These are phyloP conservation scores for Oxyruncus cristatus DNA, from an alignment of 2,113 vertebrate species.

Conservation along the genomic window DNA sequence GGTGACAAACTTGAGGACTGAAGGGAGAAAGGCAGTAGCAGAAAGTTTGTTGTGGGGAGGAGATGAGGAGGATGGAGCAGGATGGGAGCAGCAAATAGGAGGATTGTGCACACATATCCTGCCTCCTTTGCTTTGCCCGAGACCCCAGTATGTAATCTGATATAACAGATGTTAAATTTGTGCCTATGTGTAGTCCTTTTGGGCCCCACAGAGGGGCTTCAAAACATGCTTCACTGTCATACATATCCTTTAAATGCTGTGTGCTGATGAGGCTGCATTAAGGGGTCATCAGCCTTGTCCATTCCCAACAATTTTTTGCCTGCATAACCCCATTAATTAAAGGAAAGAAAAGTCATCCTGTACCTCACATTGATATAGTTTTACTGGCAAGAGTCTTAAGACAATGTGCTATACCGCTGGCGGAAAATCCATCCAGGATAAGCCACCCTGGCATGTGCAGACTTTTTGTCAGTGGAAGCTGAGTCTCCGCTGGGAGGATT, in stretches of 20 bases:
- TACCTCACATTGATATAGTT: background rate
- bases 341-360: background rate
- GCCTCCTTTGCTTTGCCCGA: background rate
- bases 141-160: background rate
- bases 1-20: background rate
- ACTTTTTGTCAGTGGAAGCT: background rate
- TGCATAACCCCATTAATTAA: constrained; percentile 9
- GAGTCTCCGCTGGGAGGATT: background rate
- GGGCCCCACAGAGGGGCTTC: background rate
- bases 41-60: background rate
- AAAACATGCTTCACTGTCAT: constrained; percentile 1
- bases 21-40: background rate
- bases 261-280: constrained; percentile 10
- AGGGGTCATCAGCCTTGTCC: background rate
- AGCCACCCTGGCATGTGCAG: background rate
- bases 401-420: background rate
- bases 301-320: background rate
- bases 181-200: background rate
- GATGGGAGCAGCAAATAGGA: background rate
- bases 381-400: background rate
- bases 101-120: rapidly evolving
- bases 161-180: background rate
- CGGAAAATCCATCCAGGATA: background rate
- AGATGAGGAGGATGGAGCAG: background rate
- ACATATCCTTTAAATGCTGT: background rate